These are phyloP conservation scores for Drosophila orosa DNA, from an alignment of 1,140 invertebrate genomes.

Conservation along the genomic window DNA sequence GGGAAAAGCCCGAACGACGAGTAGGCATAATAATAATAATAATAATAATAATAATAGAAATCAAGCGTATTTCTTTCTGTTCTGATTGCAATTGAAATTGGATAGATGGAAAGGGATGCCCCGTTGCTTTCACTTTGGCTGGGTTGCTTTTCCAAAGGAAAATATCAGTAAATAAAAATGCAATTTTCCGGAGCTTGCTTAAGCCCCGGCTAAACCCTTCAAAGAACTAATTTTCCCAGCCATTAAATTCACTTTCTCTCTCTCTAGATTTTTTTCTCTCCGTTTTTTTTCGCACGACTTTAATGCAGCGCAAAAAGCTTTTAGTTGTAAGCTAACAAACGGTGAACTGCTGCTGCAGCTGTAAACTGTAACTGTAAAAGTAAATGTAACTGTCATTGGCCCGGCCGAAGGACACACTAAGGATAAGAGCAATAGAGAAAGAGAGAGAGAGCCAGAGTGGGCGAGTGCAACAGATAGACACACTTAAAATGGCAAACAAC, in stretches of 20 bases:
- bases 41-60: no score
- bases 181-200: constrained; percentile 36
- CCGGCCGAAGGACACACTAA: constrained; percentile 50
- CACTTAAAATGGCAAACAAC: constrained; percentile 71
- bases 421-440: constrained; percentile 9
- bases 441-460: not conserved
- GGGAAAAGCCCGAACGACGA: constrained; percentile 9
- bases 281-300: constrained; percentile 23
- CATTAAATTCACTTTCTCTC: constrained; percentile 50
- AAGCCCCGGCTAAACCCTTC: constrained; percentile 29
- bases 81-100: constrained; percentile 50
- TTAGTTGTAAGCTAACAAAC: constrained; percentile 73
- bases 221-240: constrained; percentile 62
- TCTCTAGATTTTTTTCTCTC: constrained; percentile 3
- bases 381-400: constrained; percentile 71
- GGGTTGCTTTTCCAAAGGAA: constrained; percentile 19
- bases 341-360: constrained; percentile 40
- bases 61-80: constrained; percentile 69
- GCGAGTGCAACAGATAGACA: constrained; percentile 42
- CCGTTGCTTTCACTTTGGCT: constrained; percentile 14
- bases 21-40: constrained; percentile 47
- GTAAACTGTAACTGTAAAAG: constrained; percentile 46
- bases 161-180: constrained; percentile 51
- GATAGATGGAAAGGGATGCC: constrained; percentile 8
- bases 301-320: constrained; percentile 50